Evolutionary conservation across 2,888 invertebrate genomes (phyloP), one percentile per base, ranked within the genome.

Genomic region (Patella depressa): DNA sequence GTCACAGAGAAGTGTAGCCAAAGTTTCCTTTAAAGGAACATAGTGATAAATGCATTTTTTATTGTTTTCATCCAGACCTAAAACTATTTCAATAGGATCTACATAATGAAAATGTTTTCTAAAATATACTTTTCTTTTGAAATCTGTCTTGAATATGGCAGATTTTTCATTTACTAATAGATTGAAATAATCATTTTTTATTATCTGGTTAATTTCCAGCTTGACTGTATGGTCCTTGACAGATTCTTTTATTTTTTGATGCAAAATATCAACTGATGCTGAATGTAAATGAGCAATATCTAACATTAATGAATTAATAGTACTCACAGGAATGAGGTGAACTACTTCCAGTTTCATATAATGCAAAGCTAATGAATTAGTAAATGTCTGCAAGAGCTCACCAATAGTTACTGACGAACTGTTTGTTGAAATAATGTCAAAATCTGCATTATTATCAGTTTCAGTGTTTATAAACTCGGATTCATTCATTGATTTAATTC

Each of bases 41-140:
- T 59, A 59, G 19, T 59, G 59, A 59, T 59, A 59, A 59, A 59
- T 19, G 19, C 59, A 59, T 59, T 59, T 59, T 59, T 59, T 59
- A 57, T 57, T 57, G n/a, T 57, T 57, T 17, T 59, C 59, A 59
- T 59, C 59, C 19, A 59, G 19, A n/a, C 59, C 59, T 59, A 59
- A 59, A 14, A n/a, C 17, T 19, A 59, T 59, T 59, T 59, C 59
- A 17, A 59, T 19, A 59, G 59, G 59, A n/a, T 59, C 19, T 19
- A 59, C 59, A 59, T 59, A 59, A n/a, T 17, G 19, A 59, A 59
- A 59, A 59, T 59, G 59, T 19, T 59, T 34, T 34, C 34, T 34
- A 34, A 34, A 34, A 34, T 34, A 34, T 34, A 7, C 34, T 34
- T 34, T 34, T 34, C 34, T 34, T 34, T 34, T 34, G 7, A 34